A percentile compares a stretch with the other conserved stretches of the same genome.
phyloP scores from a whole-genome alignment of 2,113 vertebrate genomes.

The Lagenorhynchus albirostris region DNA sequence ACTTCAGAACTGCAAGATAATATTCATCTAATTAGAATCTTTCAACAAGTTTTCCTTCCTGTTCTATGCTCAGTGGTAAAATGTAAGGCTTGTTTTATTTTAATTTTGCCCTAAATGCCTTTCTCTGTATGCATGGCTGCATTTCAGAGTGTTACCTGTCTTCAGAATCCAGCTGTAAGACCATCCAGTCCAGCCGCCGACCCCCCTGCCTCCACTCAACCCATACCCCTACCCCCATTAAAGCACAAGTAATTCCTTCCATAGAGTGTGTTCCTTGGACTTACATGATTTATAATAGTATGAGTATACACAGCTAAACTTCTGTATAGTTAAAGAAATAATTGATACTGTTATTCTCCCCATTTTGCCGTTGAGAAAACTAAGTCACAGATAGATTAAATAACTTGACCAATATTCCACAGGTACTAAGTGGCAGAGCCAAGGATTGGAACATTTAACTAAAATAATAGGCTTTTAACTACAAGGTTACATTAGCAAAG shows the following conservation, averaged over 20 bases:
- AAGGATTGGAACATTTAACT: neutral
- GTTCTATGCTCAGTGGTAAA: neutral
- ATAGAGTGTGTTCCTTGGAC: neutral
- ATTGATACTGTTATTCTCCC: neutral
- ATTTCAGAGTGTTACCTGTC: neutral
- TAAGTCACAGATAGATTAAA: neutral
- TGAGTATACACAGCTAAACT: neutral
- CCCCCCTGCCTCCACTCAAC: too few relatives aligned
- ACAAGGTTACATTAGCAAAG: neutral
- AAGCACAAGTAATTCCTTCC: neutral
- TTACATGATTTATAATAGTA: neutral
- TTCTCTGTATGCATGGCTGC: neutral
- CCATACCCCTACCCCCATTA: neutral
- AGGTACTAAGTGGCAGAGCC: neutral
- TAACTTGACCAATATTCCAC: neutral
- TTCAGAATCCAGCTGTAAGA: neutral
- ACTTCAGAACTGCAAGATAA: neutral
- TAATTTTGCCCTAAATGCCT: neutral
- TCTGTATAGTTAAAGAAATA: neutral
- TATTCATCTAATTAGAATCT: neutral
- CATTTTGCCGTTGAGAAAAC: constrained; percentile 13
- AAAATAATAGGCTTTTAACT: neutral
- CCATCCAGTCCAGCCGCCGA: neutral
- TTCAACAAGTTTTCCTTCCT: neutral
- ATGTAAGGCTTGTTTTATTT: neutral